Percentiles rank a stretch among this genome's conserved stretches.
phyloP scores from a whole-genome alignment of 2,888 invertebrate genomes.

The Ochropacha duplaris region DNA sequence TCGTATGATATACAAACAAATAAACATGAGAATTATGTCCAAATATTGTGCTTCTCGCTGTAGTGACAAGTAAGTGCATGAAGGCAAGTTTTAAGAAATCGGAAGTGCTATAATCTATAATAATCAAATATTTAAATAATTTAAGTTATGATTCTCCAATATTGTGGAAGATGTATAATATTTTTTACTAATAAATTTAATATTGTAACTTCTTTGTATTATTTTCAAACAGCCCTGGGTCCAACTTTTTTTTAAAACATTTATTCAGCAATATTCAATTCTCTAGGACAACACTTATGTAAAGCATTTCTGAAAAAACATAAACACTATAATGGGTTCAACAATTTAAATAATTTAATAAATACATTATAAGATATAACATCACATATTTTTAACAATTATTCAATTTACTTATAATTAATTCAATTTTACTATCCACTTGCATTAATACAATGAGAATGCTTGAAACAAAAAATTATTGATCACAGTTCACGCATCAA shows the following conservation, averaged over 20 bases:
- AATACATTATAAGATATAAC: slow-evolving; percentile 21
- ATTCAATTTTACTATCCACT: not conserved
- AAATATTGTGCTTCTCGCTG: slow-evolving; percentile 69
- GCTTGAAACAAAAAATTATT: not conserved
- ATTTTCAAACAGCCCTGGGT: slow-evolving; percentile 34
- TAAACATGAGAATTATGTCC: slow-evolving; percentile 37
- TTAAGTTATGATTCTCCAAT: slow-evolving; percentile 82
- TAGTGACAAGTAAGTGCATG: slow-evolving; percentile 69
- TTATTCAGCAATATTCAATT: not conserved
- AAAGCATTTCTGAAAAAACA: not conserved
- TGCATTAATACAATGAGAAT: not conserved
- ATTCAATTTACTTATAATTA: not conserved
- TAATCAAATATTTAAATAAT: slow-evolving; percentile 81
- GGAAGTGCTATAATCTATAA: slow-evolving; percentile 80
- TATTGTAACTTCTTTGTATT: slow-evolving; percentile 69
- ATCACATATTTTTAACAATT: slow-evolving; percentile 22
- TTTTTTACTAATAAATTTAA: slow-evolving; percentile 84
- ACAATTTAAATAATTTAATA: slow-evolving; percentile 3
- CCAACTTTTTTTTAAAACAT: not conserved
- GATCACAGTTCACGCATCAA: not conserved
- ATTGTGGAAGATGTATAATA: slow-evolving; percentile 84
- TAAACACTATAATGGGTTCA: not conserved
- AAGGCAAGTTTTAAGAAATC: slow-evolving; percentile 69
- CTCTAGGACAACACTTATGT: too few relatives aligned
- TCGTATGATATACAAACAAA: slow-evolving; percentile 16